Evolutionary conservation across 2,113 vertebrate genomes (phyloP), one percentile per base, ranked within the genome.

Genomic region (Gobius niger): DNA sequence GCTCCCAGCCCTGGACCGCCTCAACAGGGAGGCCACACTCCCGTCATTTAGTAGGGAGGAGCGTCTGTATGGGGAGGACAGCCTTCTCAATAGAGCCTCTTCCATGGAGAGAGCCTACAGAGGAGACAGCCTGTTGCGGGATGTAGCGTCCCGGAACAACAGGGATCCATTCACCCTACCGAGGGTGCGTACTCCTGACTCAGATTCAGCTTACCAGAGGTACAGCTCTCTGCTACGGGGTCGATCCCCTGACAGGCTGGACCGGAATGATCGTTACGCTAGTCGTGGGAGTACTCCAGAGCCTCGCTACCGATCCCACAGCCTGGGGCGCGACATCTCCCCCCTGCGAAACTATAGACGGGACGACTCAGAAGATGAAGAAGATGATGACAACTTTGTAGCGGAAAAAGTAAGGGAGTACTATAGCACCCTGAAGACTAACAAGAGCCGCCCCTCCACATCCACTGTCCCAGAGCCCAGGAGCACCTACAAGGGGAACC

Each of bases 401-500:
- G 59, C 88, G 44, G 91, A 82, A 51, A 90, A 91, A 51, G 91
- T 95, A 52, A 92, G 88, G 63, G 95, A 95, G 72, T 95, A 95
- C 14, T 96, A 95, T 24, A 79, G 87, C 16, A 63, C 74, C 16
- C 83, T 91, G 68, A 94, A 92, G 84, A 85, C 83, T 0, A 91
- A 94, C 50, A 59, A 63, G 2, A 77, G 85, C 80, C 88, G 83
- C 65, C 81, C 84, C 16, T 74, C 92, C 78, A 82, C 54, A 64
- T 86, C 93, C 73, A 82, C 84, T 6, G 63, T 74, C 7, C 88
- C 92, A 0, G 96, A 98, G 89, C 95, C 94, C 82, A 94, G 91
- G 83, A 93, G 92, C 68, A 91, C 91, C 12, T 95, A 96, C 91
- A 98, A 95, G 91, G 96, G 95, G 47, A 96, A 94, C 90, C 95